These are phyloP conservation scores for Delichon dasypus DNA, from an alignment of 2,797 vertebrate species.

Conservation along the genomic window DNA sequence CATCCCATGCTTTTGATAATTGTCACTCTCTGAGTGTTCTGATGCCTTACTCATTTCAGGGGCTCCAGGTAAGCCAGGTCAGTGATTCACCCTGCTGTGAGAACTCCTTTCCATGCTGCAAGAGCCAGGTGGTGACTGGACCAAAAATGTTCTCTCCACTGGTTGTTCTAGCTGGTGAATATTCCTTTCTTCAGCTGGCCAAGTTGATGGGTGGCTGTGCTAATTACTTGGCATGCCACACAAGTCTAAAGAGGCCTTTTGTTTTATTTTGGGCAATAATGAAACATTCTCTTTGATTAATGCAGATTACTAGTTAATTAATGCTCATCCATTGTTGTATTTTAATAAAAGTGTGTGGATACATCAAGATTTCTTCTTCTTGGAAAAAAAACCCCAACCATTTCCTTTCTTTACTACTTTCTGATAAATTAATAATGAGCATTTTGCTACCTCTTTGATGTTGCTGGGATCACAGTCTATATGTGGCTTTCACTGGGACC, in stretches of 20 bases:
- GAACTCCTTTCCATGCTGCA: background rate
- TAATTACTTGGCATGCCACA: background rate
- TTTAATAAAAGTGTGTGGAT: background rate
- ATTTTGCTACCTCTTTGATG: background rate
- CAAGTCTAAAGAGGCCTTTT: background rate
- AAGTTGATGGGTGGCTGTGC: background rate
- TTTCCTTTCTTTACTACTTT: background rate
- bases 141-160: background rate
- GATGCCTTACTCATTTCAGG: background rate
- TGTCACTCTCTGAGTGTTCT: background rate
- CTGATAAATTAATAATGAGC: background rate
- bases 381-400: background rate
- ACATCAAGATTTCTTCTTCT: background rate
- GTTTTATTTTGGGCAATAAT: background rate
- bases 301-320: background rate
- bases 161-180: background rate
- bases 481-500: background rate
- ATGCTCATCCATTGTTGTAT: background rate
- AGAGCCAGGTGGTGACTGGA: background rate
- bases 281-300: constrained; percentile 5
- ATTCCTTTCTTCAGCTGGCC: background rate
- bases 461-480: background rate
- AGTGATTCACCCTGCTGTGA: background rate
- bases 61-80: background rate
- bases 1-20: background rate